phyloP scores from a whole-genome alignment of 2,888 invertebrate species.

The Sympetrum striolatum region DNA sequence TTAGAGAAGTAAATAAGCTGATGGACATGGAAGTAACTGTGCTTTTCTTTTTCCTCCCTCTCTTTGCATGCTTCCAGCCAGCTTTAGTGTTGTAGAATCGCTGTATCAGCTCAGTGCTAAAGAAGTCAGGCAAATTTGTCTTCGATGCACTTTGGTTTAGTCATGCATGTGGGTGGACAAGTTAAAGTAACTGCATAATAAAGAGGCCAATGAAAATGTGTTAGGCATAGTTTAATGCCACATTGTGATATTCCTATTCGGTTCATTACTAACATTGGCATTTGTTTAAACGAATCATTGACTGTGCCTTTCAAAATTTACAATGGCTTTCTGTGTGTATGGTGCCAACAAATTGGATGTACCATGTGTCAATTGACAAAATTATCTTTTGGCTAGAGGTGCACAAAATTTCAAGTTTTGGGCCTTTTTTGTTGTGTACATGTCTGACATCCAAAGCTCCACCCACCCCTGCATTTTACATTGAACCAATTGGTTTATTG shows the following conservation, averaged over 20 bases:
- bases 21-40: slow-evolving; percentile 49
- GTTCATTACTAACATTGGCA: slow-evolving; percentile 38
- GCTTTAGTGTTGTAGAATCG: slow-evolving; percentile 47
- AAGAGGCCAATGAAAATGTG: slow-evolving; percentile 37
- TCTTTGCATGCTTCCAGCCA: slow-evolving; percentile 52
- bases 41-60: slow-evolving; percentile 50
- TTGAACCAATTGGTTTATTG: slow-evolving; percentile 33
- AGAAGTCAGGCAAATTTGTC: slow-evolving; percentile 31
- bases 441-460: slow-evolving; percentile 34
- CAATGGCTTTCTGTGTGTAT: slow-evolving; percentile 20
- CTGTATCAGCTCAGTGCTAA: slow-evolving; percentile 43
- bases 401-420: slow-evolving; percentile 29
- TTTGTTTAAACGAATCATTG: slow-evolving; percentile 44
- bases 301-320: slow-evolving; percentile 26
- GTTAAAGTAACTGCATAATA: slow-evolving; percentile 51
- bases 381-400: slow-evolving; percentile 35
- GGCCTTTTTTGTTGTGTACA: slow-evolving; percentile 19
- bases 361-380: slow-evolving; percentile 30
- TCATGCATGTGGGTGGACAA: slow-evolving; percentile 50
- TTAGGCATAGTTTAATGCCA: slow-evolving; percentile 38
- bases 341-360: slow-evolving; percentile 41
- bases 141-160: slow-evolving; percentile 31
- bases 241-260: slow-evolving; percentile 27
- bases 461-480: slow-evolving; percentile 42
- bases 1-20: slow-evolving; percentile 51